Base-by-base conservation (phyloP, 92 coral and sea anemone genomes). In the Epizoanthus rinbou region DNA sequence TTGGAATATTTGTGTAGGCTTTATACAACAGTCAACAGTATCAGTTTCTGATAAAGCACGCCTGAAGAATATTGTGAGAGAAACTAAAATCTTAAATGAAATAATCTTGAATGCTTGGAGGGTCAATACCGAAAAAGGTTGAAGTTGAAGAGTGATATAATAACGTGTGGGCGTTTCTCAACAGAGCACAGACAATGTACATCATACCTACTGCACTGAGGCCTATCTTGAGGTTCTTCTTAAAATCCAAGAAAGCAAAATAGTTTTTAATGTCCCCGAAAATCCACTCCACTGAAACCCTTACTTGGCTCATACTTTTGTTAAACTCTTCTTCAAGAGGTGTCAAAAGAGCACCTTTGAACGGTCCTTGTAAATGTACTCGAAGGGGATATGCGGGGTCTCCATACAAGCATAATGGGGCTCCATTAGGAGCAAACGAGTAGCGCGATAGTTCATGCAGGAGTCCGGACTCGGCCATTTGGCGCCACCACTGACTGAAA, bases 171-270 rank as follows among this genome's bases (percentile, higher is more conserved):
- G 81, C 80, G 73, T 83, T 83, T 39, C 69, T 35, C n/a, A 83
- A 43, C 14, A 83, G 64, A 21, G 86, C 59, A 81, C 64, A 81
- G 23, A 28, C 31, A 28, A 28, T 28, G 31, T 83, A 68, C 41
- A 23, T 53, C 43, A 52, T 54, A 28, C 64, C 52, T n/a, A 83
- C 80, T 71, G 64, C 52, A 69, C 66, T 28, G 31, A 28, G 31
- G 31, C 73, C 73, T 8, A 73, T 72, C 24, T 70, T 69, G 35
- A 19, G 45, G 45, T 41, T 28, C 24, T 75, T 60, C 39, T 53
- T 85, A 60, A 67, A 76, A 62, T 85, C 88, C 25, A 85, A 24
- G 59, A 85, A 85, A 47, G 76, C 69, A 57, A 85, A 85, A 52
- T 76, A 85, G 31, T 65, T 85, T 16, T 17, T 62, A 22, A 87